Evolutionary conservation across 1,140 invertebrate species (phyloP).

Genomic region (Eueides isabella): DNA sequence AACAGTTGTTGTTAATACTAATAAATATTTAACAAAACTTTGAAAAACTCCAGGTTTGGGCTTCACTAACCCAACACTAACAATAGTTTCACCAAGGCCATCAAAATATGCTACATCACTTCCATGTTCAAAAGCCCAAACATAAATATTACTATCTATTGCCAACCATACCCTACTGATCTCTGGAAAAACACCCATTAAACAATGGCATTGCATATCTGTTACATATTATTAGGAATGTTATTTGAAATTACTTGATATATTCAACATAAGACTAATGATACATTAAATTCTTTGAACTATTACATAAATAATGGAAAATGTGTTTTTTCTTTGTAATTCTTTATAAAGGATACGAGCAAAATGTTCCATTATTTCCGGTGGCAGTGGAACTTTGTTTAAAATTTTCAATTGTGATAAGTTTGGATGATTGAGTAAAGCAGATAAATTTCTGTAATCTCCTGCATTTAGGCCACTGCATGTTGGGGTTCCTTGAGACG

Average conservation of each 20-base stretch:
- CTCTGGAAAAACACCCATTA: conserved; percentile 98
- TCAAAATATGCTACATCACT: conserved; percentile 96
- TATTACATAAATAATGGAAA: no score
- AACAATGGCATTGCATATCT: conserved; percentile 97
- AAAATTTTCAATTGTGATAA: conserved; percentile 91
- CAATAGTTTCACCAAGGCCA: conserved; percentile 94
- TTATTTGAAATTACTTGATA: background rate
- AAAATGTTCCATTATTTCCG: conserved; percentile 96
- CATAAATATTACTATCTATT: conserved; percentile 98
- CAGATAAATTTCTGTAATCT: conserved; percentile 92
- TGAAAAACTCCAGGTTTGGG: conserved; percentile 94
- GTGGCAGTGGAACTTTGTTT: conserved; percentile 93
- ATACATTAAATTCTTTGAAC: no score
- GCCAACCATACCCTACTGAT: conserved; percentile 98
- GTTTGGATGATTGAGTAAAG: conserved; percentile 85
- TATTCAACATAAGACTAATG: no score
- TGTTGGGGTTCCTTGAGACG: conserved; percentile 85
- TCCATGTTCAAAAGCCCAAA: conserved; percentile 97
- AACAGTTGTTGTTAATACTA: conserved; percentile 95
- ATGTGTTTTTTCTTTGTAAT: background rate
- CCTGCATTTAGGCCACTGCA: conserved; percentile 94
- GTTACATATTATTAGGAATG: conserved; percentile 33
- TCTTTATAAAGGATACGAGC: conserved; percentile 89
- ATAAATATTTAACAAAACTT: conserved; percentile 94
- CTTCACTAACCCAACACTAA: conserved; percentile 92